Conservation (phyloP, 2,888 invertebrate genomes). For the Gonocerus acuteangulatus region DNA sequence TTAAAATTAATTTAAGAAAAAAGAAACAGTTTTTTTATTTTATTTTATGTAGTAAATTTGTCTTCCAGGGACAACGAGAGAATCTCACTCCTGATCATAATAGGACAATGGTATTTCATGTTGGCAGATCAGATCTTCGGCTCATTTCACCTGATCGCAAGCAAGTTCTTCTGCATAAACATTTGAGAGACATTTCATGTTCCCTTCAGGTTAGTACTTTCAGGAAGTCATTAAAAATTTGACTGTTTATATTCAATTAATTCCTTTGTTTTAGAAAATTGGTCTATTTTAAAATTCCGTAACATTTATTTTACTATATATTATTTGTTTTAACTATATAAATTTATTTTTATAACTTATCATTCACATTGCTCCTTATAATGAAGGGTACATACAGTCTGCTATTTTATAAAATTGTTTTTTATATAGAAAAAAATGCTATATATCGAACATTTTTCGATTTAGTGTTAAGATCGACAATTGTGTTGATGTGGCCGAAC, state of each 20-base stretch:
- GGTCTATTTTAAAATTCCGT: too few relatives aligned
- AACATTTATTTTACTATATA: too few relatives aligned
- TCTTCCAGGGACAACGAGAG: slow-evolving; percentile 14
- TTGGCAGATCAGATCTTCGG: slow-evolving; percentile 76
- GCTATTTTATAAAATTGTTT: too few relatives aligned
- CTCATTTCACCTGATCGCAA: slow-evolving; percentile 91
- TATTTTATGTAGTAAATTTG: slow-evolving; percentile 4
- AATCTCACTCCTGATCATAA: slow-evolving; percentile 51
- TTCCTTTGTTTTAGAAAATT: too few relatives aligned
- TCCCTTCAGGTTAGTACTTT: slow-evolving; percentile 59
- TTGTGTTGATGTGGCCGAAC: too few relatives aligned
- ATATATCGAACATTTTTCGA: too few relatives aligned
- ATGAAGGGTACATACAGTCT: too few relatives aligned
- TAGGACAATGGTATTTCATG: slow-evolving; percentile 87
- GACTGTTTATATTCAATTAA: too few relatives aligned
- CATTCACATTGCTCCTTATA: too few relatives aligned
- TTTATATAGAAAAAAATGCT: too few relatives aligned
- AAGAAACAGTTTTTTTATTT: background rate
- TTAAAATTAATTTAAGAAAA: too few relatives aligned
- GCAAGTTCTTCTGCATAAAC: slow-evolving; percentile 76
- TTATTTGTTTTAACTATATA: background rate
- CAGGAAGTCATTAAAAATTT: background rate
- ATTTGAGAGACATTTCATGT: slow-evolving; percentile 79
- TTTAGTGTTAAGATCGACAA: too few relatives aligned
- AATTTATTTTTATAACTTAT: background rate